phyloP scores from a whole-genome alignment of 1,140 invertebrate species.

The Diuraphis noxia region DNA sequence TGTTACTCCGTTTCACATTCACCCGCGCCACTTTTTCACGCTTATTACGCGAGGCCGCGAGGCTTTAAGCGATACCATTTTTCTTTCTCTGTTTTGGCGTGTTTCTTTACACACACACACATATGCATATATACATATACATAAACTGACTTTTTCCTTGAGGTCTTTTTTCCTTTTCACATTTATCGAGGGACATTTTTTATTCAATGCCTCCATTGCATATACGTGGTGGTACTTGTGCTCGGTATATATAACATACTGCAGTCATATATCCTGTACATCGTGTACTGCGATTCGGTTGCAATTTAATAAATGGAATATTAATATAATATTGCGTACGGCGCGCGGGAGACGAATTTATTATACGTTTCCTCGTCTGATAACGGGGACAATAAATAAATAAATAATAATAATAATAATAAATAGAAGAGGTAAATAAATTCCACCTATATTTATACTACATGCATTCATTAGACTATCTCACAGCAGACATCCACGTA shows the following conservation, averaged over 20 bases:
- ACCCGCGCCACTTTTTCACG: neutral
- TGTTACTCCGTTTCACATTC: neutral
- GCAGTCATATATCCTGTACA: neutral
- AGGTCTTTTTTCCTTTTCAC: constrained; percentile 8
- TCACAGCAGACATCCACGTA: too few species aligned
- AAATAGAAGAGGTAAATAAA: neutral
- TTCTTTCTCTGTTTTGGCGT: neutral
- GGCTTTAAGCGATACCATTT: constrained; percentile 30
- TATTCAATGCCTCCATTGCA: constrained; percentile 2
- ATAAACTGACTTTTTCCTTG: constrained; percentile 36
- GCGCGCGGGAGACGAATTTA: neutral
- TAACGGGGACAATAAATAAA: neutral
- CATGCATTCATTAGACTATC: neutral
- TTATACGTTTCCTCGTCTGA: neutral
- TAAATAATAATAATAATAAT: too few species aligned
- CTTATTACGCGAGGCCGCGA: constrained; percentile 17
- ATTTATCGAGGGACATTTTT: constrained; percentile 29
- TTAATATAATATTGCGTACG: neutral
- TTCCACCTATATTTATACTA: neutral
- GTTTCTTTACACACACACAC: neutral
- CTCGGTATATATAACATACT: neutral
- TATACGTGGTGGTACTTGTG: neutral
- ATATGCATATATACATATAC: neutral
- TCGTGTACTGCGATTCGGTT: neutral
- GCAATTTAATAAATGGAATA: constrained; percentile 10